Evolutionary conservation across 30 jellyfish, hydroid and myxozoan genomes (phyloP), one percentile per base, ranked within the genome.

Genomic region (Calvadosia cruxmelitensis): DNA sequence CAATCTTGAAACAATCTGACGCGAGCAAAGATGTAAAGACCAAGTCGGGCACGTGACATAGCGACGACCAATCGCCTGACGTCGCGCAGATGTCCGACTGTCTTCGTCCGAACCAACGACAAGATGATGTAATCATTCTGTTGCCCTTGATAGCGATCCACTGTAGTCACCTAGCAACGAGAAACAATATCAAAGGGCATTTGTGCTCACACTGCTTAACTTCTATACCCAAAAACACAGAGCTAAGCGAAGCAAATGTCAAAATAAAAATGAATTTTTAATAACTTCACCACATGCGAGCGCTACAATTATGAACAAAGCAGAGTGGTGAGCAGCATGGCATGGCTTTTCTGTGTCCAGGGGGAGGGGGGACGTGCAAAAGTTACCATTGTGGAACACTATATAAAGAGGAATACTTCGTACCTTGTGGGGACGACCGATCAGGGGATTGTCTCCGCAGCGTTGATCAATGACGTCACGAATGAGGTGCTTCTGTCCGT

Each of bases 21-120:
- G 7, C 95, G 85, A 49, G 99, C 99, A 34, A 92, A 79, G 27
- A 92, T 89, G 71, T 92, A 92, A 29, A 92, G 77, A 7, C 99
- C 99, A 74, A 92, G 95, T 29, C 99, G 84, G 13, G 95, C 99
- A 71, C 99, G 95, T 3, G 99, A 92, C 95, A 92, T 82, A 29
- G 99, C 99, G 34, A 92, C 99, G 49, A 92, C 84, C 68, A 92
- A 69, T n/a, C 99, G 96, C 26, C 99, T 88, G 15, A 92, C 95
- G 67, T 92, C 99, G 34, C 99, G 78, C 66, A 92, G 63, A 57
- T 92, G 95, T 0, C 99, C 99, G 52, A 92, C 94, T 12, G 96
- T 73, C 63, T 76, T 83, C 36, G 99, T 92, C 27, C 99, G 91
- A 26, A 83, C 95, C 62, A 92, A 78, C 20, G 99, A 92, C 12